phyloP scores from a whole-genome alignment of 2,888 invertebrate species.

The Ophraella communa region DNA sequence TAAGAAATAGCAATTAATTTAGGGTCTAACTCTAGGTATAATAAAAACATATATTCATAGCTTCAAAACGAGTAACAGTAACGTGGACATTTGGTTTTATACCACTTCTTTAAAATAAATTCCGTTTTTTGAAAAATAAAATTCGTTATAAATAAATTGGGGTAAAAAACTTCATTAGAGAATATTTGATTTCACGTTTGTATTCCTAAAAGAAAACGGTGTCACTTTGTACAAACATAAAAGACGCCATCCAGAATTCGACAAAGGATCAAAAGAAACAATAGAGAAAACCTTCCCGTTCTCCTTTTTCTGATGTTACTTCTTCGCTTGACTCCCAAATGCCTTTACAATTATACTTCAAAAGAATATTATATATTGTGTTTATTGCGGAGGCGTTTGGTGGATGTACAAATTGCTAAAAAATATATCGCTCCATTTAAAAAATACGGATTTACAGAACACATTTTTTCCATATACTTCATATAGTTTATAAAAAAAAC shows the following conservation, averaged over 20 bases:
- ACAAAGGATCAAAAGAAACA: constrained; percentile 25
- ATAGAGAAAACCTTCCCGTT: background rate
- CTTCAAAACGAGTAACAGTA: too few relatives aligned
- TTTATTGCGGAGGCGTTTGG: background rate
- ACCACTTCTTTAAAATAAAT: background rate
- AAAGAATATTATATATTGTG: constrained; percentile 7
- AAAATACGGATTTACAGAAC: background rate
- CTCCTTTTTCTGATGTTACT: background rate
- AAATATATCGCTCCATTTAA: background rate
- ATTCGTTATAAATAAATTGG: constrained; percentile 12
- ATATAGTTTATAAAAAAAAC: too few relatives aligned
- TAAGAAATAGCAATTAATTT: too few relatives aligned
- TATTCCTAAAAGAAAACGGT: constrained; percentile 18
- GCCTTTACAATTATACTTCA: constrained; percentile 20
- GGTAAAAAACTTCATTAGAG: constrained; percentile 21
- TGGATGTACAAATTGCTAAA: background rate
- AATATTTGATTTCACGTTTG: constrained; percentile 25
- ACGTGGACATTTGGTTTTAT: background rate
- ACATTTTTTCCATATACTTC: too few relatives aligned
- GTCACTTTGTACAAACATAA: constrained; percentile 23
- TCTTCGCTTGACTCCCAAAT: constrained; percentile 5
- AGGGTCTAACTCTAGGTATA: too few relatives aligned
- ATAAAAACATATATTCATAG: too few relatives aligned
- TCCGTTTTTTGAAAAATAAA: background rate
- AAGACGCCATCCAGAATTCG: constrained; percentile 20